Conservation (phyloP, 64 coral and sea anemone genomes). For the Pachyseris speciosa region DNA sequence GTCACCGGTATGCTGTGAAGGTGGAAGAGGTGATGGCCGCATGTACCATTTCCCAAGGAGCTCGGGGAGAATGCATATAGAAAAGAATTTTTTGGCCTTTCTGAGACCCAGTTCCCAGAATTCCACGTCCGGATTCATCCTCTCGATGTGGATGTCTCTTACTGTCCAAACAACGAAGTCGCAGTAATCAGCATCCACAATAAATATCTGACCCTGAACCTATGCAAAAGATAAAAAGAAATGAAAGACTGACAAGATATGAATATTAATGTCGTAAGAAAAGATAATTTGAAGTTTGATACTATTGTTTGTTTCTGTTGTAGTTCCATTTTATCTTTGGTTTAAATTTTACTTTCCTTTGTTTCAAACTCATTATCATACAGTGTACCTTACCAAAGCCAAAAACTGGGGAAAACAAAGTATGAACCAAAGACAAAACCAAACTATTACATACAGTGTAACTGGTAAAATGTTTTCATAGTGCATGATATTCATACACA, state of each 20-base stretch:
- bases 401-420: too few relatives aligned
- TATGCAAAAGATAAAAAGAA: neutral
- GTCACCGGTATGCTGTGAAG: neutral
- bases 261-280: too few relatives aligned
- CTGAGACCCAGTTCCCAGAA: slow-evolving; percentile 3
- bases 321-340: too few relatives aligned
- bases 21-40: neutral
- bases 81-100: slow-evolving; percentile 21
- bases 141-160: slow-evolving; percentile 51
- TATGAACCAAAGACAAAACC: too few relatives aligned
- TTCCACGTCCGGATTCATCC: slow-evolving; percentile 34
- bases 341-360: too few relatives aligned
- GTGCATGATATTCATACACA: too few relatives aligned
- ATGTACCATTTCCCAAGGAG: slow-evolving; percentile 35
- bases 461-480: too few relatives aligned
- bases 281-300: too few relatives aligned
- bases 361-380: too few relatives aligned
- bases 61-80: slow-evolving; percentile 38
- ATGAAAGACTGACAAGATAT: slow-evolving; percentile 9
- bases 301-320: too few relatives aligned
- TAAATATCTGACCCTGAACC: slow-evolving; percentile 44
- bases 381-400: too few relatives aligned
- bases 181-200: slow-evolving; percentile 59
- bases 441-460: too few relatives aligned
- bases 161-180: slow-evolving; percentile 46